These are phyloP conservation scores for Periophthalmus magnuspinnatus DNA, from an alignment of 2,797 vertebrate species.

Conservation along the genomic window DNA sequence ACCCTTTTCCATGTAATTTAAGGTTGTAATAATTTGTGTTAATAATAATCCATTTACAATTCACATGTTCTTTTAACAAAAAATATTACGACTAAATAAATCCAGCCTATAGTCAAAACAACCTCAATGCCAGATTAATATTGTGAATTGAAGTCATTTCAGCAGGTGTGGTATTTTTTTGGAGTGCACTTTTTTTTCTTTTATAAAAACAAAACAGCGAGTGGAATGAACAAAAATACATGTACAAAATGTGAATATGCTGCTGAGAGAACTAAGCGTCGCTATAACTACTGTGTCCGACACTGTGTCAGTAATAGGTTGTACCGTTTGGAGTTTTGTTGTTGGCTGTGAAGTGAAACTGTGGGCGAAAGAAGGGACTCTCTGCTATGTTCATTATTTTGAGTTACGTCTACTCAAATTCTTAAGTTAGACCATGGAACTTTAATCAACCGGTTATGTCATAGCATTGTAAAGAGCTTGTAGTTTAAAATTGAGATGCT, in stretches of 20 bases:
- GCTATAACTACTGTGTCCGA: conserved; percentile 52
- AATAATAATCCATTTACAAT: no score
- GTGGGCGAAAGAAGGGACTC: conserved; percentile 27
- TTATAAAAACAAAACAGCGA: conserved; percentile 56
- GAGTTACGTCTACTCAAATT: background rate
- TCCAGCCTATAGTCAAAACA: background rate
- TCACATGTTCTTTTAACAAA: no score
- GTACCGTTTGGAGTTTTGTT: conserved; percentile 49
- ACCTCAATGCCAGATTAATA: background rate
- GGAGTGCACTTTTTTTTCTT: conserved; percentile 35
- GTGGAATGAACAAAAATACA: conserved; percentile 66
- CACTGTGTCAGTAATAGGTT: conserved; percentile 62
- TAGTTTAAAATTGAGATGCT: background rate
- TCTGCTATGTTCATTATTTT: background rate
- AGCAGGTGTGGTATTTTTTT: background rate
- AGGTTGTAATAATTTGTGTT: background rate
- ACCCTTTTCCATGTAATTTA: background rate
- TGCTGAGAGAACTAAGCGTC: conserved; percentile 60
- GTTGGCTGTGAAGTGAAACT: conserved; percentile 33
- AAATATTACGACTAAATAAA: no score
- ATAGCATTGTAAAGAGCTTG: background rate
- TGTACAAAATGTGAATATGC: conserved; percentile 74
- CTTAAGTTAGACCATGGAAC: no score
- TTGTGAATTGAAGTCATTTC: background rate
- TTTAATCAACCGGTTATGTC: background rate